Evolutionary conservation across 2,113 vertebrate species (phyloP).

Genomic region (Microcebus lehilahytsara): DNA sequence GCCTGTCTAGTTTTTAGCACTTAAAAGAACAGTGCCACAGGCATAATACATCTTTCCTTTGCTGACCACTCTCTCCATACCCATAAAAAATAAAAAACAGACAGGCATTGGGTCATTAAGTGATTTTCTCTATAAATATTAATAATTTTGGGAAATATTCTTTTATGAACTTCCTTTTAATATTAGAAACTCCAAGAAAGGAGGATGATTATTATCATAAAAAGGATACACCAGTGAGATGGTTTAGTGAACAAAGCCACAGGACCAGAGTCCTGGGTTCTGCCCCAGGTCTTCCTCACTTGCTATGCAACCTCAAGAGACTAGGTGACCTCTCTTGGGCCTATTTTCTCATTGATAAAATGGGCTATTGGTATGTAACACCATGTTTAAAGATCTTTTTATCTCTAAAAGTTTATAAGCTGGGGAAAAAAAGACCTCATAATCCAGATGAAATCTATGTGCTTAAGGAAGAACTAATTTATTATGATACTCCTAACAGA

Average conservation of each 20-base stretch:
- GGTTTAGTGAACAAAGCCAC: not conserved
- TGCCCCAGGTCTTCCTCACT: not conserved
- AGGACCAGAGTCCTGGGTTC: not conserved
- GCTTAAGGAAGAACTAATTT: not conserved
- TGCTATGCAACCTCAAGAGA: not conserved
- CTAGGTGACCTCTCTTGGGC: not conserved
- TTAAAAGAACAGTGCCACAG: not conserved
- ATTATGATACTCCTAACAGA: not conserved
- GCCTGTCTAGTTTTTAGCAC: not conserved
- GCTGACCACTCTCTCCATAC: not conserved
- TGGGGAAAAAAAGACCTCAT: not conserved
- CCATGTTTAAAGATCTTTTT: not conserved
- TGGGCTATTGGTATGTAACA: not conserved
- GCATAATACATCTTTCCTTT: not conserved
- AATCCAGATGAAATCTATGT: not conserved
- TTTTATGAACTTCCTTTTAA: not conserved
- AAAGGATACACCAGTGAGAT: not conserved
- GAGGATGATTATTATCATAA: not conserved
- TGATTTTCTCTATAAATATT: not conserved
- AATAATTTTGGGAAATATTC: not conserved
- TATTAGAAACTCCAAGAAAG: not conserved
- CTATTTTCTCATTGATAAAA: not conserved
- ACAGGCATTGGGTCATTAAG: not conserved
- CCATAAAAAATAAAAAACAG: not conserved
- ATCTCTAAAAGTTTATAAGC: constrained; percentile 7